Conservation (phyloP, 2,113 vertebrate species). For the Calypte anna region DNA sequence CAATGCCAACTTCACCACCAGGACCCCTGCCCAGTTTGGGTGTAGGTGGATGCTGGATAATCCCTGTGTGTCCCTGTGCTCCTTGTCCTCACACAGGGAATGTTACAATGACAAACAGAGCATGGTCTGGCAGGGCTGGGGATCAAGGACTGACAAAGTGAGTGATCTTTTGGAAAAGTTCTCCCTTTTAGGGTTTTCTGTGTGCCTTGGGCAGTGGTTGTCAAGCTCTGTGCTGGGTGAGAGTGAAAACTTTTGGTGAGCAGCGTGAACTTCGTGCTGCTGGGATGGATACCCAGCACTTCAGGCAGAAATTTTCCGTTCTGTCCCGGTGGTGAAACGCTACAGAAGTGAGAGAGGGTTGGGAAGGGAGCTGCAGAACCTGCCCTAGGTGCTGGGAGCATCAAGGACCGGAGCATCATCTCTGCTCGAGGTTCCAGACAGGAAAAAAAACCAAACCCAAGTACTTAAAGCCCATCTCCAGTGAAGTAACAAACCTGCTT, state of each 20-base stretch:
- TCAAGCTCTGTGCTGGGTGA: no score
- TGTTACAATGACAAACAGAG: no score
- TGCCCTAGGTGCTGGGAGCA: neutral
- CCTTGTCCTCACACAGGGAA: neutral
- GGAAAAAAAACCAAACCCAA: no score
- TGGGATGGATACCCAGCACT: rapidly evolving
- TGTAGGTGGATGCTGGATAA: rapidly evolving
- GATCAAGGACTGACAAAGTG: neutral
- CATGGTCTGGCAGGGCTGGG: neutral
- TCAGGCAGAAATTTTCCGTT: neutral
- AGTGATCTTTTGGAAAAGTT: rapidly evolving
- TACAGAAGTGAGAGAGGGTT: rapidly evolving
- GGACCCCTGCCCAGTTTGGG: neutral
- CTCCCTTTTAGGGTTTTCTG: neutral
- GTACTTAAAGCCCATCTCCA: neutral
- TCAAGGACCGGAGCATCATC: neutral
- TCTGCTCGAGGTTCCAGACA: no score
- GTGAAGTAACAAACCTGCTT: neutral
- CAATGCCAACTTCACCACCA: neutral
- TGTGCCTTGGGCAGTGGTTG: neutral
- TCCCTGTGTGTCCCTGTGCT: rapidly evolving
- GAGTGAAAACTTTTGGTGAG: neutral
- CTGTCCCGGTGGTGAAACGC: neutral
- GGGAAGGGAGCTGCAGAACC: rapidly evolving
- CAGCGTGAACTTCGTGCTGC: neutral